These are phyloP conservation scores for Clarias fuscus DNA, from an alignment of 2,797 vertebrate genomes.

Conservation along the genomic window DNA sequence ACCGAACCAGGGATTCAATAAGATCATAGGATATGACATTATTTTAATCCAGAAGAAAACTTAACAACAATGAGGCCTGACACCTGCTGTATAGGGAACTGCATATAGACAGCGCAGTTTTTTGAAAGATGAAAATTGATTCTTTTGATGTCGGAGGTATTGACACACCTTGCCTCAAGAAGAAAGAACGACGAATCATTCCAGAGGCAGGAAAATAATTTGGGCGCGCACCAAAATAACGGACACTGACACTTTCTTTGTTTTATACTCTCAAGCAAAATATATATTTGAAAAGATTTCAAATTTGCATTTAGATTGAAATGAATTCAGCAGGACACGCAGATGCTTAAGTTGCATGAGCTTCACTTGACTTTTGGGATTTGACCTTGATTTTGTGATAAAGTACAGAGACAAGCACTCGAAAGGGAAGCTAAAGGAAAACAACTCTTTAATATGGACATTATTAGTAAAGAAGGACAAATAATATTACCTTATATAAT, in stretches of 20 bases:
- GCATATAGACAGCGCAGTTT: not conserved
- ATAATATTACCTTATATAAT: slow-evolving; percentile 35
- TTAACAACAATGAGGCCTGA: not conserved
- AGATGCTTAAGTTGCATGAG: not conserved
- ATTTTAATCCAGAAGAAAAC: not conserved
- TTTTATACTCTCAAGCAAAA: slow-evolving; percentile 10
- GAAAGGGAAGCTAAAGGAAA: not conserved
- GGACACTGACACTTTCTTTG: slow-evolving; percentile 10
- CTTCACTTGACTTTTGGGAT: not conserved
- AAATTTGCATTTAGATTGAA: slow-evolving; percentile 72
- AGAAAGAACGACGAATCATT: slow-evolving; percentile 7
- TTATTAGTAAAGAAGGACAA: slow-evolving; percentile 35
- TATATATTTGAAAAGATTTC: slow-evolving; percentile 30
- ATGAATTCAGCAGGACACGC: slow-evolving; percentile 32
- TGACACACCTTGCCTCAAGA: not conserved
- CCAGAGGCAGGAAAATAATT: slow-evolving; percentile 2
- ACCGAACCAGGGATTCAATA: not conserved
- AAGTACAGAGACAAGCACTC: not conserved
- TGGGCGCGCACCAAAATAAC: slow-evolving; percentile 7
- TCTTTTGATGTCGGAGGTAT: not conserved
- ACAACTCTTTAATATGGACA: slow-evolving; percentile 23
- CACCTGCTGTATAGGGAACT: not conserved
- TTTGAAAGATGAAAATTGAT: slow-evolving; percentile 16
- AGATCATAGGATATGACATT: slow-evolving; percentile 6
- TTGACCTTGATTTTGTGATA: slow-evolving; percentile 24